Evolutionary conservation across 2,888 invertebrate species (phyloP).

Genomic region (Megalurothrips usitatus): DNA sequence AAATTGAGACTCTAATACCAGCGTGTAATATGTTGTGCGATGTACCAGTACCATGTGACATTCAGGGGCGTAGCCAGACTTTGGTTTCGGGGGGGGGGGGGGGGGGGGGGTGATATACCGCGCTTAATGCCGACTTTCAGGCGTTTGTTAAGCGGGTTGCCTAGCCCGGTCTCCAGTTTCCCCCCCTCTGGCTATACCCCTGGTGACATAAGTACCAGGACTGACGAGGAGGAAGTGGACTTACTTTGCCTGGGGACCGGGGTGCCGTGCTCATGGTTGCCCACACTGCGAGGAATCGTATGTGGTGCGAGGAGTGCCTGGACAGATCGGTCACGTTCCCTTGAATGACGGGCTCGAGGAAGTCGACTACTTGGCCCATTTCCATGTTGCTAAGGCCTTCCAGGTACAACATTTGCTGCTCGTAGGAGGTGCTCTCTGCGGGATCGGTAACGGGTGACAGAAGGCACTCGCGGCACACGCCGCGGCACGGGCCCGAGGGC

Average conservation of each 20-base stretch:
- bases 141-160: no score
- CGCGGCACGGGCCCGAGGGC: no score
- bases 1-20: slow-evolving; percentile 31
- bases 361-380: slow-evolving; percentile 53
- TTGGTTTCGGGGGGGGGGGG: no score
- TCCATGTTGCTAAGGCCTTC: slow-evolving; percentile 66
- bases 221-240: slow-evolving; percentile 25
- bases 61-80: no score
- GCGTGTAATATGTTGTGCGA: slow-evolving; percentile 32
- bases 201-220: no score
- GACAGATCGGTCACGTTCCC: slow-evolving; percentile 43
- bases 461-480: no score
- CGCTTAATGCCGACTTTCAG: no score
- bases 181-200: no score
- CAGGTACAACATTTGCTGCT: slow-evolving; percentile 65
- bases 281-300: slow-evolving; percentile 65
- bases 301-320: slow-evolving; percentile 48
- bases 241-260: slow-evolving; percentile 51
- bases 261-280: slow-evolving; percentile 54
- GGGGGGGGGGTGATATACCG: no score
- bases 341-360: slow-evolving; percentile 50
- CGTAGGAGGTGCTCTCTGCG: slow-evolving; percentile 60
- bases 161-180: no score
- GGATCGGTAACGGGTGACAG: slow-evolving; percentile 30
- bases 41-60: no score